Evolutionary conservation across 2,113 vertebrate genomes (phyloP), one percentile per base, ranked within the genome.

Genomic region (Lycocorax pyrrhopterus): DNA sequence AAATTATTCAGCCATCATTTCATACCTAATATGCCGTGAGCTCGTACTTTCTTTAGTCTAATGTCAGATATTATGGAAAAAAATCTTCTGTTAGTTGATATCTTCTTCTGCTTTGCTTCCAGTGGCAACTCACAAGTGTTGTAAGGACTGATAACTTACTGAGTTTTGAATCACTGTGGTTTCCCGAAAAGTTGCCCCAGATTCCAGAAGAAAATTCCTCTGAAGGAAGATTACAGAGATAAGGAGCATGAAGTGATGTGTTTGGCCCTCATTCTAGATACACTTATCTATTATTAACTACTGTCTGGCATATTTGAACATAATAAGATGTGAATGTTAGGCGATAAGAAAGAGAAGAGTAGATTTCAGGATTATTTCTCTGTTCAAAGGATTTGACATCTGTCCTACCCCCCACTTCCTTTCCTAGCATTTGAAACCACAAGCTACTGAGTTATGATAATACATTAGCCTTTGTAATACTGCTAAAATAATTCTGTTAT

Each of bases 201-300:
- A 94, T 96, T 95, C 73, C 93, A 94, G 64, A 94, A 93, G 76
- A 85, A 89, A 93, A 96, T 96, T 90, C 86, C 88, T 89, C 92
- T 89, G 64, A 96, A 64, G 91, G 33, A 78, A 91, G 86, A 95
- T 94, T 92, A 91, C 60, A 90, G 83, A 92, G 92, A 93, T 95
- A 92, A 95, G 46, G 56, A 95, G 23, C 77, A 90, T 72, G 49
- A 88, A 93, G 87, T 79, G 16, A 49, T 92, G 60, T 84, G 73
- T 79, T 96, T 94, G 83, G 55, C 83, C 33, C 66, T 84, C 73
- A 43, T 87, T 93, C 66, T 86, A 62, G 52, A 53, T 94, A 87
- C 6, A 12, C 44, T 96, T 96, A 93, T 92, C 93, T 94, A 19
- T 84, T 94, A 84, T 94, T 96, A 95, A 90, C 60, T 59, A 30